A percentile compares a stretch with the other conserved stretches of the same genome.
Evolutionary conservation across 2,888 invertebrate genomes (phyloP).

Genomic region (Cerceris ruficornis): DNA sequence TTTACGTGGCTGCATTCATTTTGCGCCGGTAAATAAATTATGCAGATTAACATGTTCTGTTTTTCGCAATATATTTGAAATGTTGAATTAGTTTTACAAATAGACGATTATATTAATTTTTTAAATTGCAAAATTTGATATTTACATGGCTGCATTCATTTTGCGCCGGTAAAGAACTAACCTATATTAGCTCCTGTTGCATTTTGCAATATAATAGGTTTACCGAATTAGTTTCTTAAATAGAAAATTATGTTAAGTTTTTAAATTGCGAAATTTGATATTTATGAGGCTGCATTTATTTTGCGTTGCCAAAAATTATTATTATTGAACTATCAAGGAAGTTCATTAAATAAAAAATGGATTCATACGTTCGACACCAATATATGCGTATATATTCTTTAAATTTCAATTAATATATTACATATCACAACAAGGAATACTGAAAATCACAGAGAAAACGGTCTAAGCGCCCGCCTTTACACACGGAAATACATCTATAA

Average conservation of each 20-base stretch:
- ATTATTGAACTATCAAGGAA: not conserved
- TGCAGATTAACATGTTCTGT: not conserved
- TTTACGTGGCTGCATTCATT: no score
- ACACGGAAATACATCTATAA: constrained; percentile 22
- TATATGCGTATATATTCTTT: constrained; percentile 44
- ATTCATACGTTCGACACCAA: constrained; percentile 38
- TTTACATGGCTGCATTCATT: not conserved
- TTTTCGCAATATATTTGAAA: not conserved
- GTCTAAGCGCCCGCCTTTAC: constrained; percentile 21
- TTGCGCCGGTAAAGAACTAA: not conserved
- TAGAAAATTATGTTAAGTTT: no score
- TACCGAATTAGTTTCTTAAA: no score
- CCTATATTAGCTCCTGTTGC: no score
- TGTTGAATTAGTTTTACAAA: not conserved
- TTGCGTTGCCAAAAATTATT: not conserved
- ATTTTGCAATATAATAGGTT: no score
- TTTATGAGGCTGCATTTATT: not conserved
- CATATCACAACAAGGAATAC: constrained; percentile 46
- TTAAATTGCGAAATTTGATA: not conserved
- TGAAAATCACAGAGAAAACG: constrained; percentile 43
- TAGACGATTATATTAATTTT: not conserved
- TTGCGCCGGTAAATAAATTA: not conserved
- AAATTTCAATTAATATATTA: constrained; percentile 43
- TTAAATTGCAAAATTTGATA: not conserved
- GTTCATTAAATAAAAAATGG: constrained; percentile 21